Conservation (phyloP, 2,113 vertebrate species). For the Merops nubicus region DNA sequence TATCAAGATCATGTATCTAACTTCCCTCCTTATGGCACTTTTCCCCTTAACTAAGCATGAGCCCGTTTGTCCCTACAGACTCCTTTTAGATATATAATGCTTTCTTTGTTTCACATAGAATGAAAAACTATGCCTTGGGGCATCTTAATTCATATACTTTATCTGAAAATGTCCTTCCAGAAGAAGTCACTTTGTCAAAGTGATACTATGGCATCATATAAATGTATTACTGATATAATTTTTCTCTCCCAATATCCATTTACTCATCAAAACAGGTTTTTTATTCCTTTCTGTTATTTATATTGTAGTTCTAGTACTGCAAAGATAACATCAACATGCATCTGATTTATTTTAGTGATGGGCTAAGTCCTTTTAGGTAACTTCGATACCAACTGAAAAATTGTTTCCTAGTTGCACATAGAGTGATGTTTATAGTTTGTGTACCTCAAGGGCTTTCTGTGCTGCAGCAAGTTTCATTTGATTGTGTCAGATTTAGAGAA, state of each 20-base stretch:
- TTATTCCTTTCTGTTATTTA: neutral
- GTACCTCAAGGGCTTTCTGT: conserved; percentile 11
- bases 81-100: neutral
- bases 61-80: neutral
- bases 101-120: conserved; percentile 3
- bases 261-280: neutral
- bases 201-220: neutral
- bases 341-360: conserved; percentile 25
- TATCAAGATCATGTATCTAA: conserved; percentile 54
- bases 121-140: conserved; percentile 13
- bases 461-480: neutral
- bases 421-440: neutral
- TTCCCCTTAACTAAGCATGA: conserved; percentile 59
- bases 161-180: conserved; percentile 35
- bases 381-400: conserved; percentile 23
- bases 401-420: neutral
- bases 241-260: neutral
- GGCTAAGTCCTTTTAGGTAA: conserved; percentile 37
- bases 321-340: conserved; percentile 38
- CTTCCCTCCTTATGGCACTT: conserved; percentile 2
- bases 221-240: neutral
- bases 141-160: conserved; percentile 28
- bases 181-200: conserved; percentile 15
- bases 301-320: neutral
- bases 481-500: conserved; percentile 36